These are phyloP conservation scores for Symphodus melops DNA, from an alignment of 2,113 vertebrate genomes.

Conservation along the genomic window DNA sequence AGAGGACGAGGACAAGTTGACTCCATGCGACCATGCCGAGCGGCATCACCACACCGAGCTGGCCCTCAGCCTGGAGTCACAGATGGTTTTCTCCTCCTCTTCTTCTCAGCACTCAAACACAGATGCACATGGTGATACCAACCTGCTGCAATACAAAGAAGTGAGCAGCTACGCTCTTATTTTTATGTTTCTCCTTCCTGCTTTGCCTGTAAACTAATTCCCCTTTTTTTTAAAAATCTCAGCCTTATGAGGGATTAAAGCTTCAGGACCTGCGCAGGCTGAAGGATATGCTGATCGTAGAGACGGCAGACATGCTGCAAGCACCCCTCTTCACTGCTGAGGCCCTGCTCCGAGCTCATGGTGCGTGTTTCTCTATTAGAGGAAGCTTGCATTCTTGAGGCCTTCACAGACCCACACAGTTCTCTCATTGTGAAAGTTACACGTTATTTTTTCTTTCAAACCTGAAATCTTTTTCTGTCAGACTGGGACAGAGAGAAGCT, in stretches of 20 bases:
- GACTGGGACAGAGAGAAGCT: conserved; percentile 81
- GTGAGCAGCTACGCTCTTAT: conserved; percentile 50
- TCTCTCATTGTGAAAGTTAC: not conserved
- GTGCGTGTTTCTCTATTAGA: conserved; percentile 70
- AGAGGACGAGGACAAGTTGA: conserved; percentile 79
- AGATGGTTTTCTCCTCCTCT: conserved; percentile 82
- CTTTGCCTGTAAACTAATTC: not conserved
- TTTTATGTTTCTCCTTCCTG: conserved; percentile 8
- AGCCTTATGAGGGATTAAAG: conserved; percentile 95
- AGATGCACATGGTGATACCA: conserved; percentile 64
- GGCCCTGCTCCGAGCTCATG: conserved; percentile 95
- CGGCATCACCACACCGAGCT: conserved; percentile 80
- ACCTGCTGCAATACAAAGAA: conserved; percentile 76
- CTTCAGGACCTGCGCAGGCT: conserved; percentile 94
- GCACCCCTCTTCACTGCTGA: conserved; percentile 97
- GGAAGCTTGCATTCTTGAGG: not conserved
- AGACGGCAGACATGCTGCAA: conserved; percentile 99
- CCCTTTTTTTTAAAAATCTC: conserved; percentile 23
- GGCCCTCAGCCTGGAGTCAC: conserved; percentile 81
- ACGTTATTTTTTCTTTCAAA: not conserved
- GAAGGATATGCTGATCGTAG: conserved; percentile 99
- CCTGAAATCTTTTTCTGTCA: conserved; percentile 15
- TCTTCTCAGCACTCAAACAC: conserved; percentile 67
- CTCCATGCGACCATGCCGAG: conserved; percentile 79
- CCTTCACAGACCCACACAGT: not conserved